Conservation (phyloP, 2,797 vertebrate species). For the Cirrhinus mrigala region DNA sequence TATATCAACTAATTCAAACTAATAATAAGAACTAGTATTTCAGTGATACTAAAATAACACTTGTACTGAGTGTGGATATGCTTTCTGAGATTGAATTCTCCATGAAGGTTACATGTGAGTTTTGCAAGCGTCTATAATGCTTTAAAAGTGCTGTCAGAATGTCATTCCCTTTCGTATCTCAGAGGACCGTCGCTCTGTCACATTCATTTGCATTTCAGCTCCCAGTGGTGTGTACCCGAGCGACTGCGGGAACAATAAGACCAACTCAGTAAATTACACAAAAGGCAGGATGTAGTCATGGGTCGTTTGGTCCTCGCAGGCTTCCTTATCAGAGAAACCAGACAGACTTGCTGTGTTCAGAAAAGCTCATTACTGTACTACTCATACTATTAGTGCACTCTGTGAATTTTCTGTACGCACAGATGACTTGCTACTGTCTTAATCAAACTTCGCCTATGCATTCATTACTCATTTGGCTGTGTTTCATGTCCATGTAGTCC, state of each 20-base stretch:
- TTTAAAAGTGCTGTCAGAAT: constrained; percentile 8
- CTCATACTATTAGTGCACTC: not conserved
- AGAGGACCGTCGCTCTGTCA: not conserved
- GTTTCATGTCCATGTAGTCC: not conserved
- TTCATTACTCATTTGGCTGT: not conserved
- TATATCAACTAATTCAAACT: not conserved
- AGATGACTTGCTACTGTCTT: not conserved
- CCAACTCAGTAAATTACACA: constrained; percentile 26
- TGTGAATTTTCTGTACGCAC: not conserved
- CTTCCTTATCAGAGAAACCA: constrained; percentile 40
- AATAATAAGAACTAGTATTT: not conserved
- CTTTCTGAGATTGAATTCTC: not conserved
- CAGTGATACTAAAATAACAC: not conserved
- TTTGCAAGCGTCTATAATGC: too few species aligned
- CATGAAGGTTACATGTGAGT: constrained; percentile 3
- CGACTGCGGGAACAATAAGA: constrained; percentile 13
- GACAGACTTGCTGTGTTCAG: not conserved
- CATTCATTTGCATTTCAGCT: constrained; percentile 16
- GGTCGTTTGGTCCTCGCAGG: constrained; percentile 41
- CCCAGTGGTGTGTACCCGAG: not conserved
- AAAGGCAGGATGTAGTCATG: constrained; percentile 29
- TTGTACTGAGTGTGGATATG: not conserved
- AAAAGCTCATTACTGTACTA: not conserved
- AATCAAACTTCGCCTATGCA: not conserved
- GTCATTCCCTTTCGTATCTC: not conserved